Base-by-base conservation (phyloP, 2,113 vertebrate genomes). In the Oophaga pumilio region DNA sequence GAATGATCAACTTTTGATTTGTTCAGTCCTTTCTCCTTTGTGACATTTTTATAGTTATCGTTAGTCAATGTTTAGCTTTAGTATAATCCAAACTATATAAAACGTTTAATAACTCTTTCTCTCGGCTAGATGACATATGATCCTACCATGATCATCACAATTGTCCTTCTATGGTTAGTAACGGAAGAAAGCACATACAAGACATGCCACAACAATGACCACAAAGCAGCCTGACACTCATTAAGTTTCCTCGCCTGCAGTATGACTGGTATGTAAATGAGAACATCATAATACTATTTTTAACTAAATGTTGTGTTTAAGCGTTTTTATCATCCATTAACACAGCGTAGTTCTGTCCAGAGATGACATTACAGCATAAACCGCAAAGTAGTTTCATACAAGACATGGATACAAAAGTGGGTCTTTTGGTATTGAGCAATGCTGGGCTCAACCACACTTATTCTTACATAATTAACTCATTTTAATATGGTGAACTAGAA, bases 151-250 rank as follows among this genome's bases (percentile, higher is more conserved):
- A 49, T 76, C 52, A 60, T 60, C 28, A 26, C 22, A n/a, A 43
- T 77, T 85, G 73, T 76, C 84, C 84, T 76, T 85, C 57, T 76
- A 77, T 64, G 84, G 84, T 85, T 43, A 62, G 17, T 76, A 17
- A 24, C 50, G 14, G 53, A 33, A 56, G 8, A 60, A 76, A 85
- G 59, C 22, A 71, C 78, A 20, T 60, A 43, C 20, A 24, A 82
- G 62, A 82, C 60, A 82, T 82, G 80, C 43, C 80, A 52, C 60
- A 68, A n/a, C 28, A n/a, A 82, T 82, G 80, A 66, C 20, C 60
- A 66, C 18, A 50, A 82, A n/a, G 20, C 57, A 15, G 17, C 24
- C 64, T 50, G 62, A 33, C 43, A 17, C 80, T 82, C 13, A 68
- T 60, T 59, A 43, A 33, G 53, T 10, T 26, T 18, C 77, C 8